These are phyloP conservation scores for Elysia crispata DNA, from an alignment of 2,888 invertebrate species.

Conservation along the genomic window DNA sequence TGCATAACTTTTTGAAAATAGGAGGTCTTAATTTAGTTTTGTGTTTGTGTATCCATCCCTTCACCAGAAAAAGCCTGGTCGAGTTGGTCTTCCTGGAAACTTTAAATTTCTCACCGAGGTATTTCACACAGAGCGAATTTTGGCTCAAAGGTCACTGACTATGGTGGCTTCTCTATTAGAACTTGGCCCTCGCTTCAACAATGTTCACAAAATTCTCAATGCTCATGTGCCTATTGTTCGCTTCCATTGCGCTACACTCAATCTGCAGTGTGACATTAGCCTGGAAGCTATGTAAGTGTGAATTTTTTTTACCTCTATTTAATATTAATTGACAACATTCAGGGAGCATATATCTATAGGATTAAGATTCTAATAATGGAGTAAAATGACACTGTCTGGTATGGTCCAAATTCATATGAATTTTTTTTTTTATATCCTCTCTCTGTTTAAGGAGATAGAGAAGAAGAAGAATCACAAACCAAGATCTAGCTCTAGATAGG, in stretches of 20 bases:
- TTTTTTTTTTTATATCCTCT: too few species aligned
- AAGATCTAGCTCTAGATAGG: too few species aligned
- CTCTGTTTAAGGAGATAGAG: too few species aligned
- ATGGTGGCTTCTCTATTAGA: constrained; percentile 84
- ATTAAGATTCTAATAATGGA: too few species aligned
- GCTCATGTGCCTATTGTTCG: constrained; percentile 94
- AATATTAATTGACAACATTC: too few species aligned
- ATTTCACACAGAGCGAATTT: constrained; percentile 79
- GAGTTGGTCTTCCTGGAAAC: neutral
- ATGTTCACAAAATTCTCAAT: constrained; percentile 84
- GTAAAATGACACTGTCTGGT: too few species aligned
- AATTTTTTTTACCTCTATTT: too few species aligned
- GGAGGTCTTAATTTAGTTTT: too few species aligned
- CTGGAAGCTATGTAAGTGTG: constrained; percentile 88
- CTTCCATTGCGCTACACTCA: constrained; percentile 86
- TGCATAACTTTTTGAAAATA: too few species aligned
- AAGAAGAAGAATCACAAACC: too few species aligned
- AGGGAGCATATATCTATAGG: too few species aligned
- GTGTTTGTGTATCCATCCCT: neutral
- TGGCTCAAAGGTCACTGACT: constrained; percentile 86
- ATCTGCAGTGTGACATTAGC: constrained; percentile 90
- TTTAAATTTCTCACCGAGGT: constrained; percentile 83
- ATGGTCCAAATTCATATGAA: too few species aligned
- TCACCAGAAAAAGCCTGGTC: neutral
- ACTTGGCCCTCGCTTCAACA: constrained; percentile 85